Evolutionary conservation across 2,113 vertebrate genomes (phyloP), one percentile per base, ranked within the genome.

Genomic region (Girardinichthys multiradiatus): DNA sequence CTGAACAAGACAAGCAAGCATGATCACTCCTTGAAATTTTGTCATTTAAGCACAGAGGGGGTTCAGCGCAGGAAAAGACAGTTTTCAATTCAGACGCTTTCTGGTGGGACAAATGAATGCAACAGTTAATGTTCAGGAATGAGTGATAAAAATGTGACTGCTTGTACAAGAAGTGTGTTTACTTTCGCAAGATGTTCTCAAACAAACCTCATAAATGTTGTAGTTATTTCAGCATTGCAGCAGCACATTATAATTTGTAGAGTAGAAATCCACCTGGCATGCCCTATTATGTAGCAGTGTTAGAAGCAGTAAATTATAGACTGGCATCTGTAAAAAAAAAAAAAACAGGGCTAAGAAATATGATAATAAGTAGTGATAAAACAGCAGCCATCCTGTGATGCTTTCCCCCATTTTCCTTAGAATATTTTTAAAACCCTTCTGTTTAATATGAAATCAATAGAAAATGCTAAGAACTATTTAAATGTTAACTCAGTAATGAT

Each of bases 21-120:
- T 17, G 57, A 54, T 70, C 19, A 54, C 57, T 79, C 80, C 58
- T 42, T 73, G 51, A 67, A 88, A 75, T 82, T 67, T 33, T 79
- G n/a, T 21, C 70, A 83, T 83, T 74, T 35, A 75, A 74, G 48
- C 0, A 2, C 57, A 17, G 33, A 33, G n/a, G 42, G 66, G 70
- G 17, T 10, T 3, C 8, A 9, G 30, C 29, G 63, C 45, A 29
- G 15, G 48, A 39, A 57, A 51, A 66, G 29, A 80, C 65, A 77
- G 77, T 45, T 68, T 70, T 59, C 63, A 68, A 71, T 65, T 0
- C 9, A 58, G 9, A 30, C 7, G 14, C 28, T 24, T 13, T 2
- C 39, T 35, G n/a, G 26, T 12, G 8, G 12, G 63, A 67, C 2
- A 68, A 8, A 57, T 33, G 9, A 68, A 68, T 57, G 33, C 15